phyloP scores from a whole-genome alignment of 1,140 invertebrate species.

The Zeugodacus cucurbitae region DNA sequence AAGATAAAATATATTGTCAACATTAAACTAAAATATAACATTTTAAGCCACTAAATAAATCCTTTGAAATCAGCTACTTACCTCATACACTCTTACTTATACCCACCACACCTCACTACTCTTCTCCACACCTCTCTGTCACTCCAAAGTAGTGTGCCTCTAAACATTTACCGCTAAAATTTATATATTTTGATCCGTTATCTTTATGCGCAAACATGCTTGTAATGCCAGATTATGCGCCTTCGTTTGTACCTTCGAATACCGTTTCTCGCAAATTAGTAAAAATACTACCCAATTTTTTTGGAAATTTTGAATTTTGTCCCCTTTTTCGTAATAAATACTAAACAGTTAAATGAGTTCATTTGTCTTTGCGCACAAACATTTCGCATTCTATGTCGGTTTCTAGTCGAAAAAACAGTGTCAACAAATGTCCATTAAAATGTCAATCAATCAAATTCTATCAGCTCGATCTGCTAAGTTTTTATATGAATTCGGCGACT shows the following conservation, averaged over 20 bases:
- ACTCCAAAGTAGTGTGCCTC: background rate
- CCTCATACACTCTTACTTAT: too few species aligned
- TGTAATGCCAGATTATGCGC: background rate
- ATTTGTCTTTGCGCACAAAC: background rate
- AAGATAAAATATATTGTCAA: background rate
- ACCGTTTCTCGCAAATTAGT: background rate
- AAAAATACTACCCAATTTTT: background rate
- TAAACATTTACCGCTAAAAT: background rate
- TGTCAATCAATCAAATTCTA: constrained; percentile 31
- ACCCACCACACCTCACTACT: too few species aligned
- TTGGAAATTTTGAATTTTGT: background rate
- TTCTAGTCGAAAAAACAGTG: background rate
- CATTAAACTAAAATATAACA: background rate
- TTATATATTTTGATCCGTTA: background rate
- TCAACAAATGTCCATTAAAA: background rate
- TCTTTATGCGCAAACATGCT: background rate
- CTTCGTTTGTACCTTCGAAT: background rate
- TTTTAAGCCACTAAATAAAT: too few species aligned
- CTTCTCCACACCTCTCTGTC: too few species aligned
- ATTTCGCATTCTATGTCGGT: background rate
- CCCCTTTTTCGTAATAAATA: background rate
- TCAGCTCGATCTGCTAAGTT: background rate
- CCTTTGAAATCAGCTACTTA: too few species aligned
- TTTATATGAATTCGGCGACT: background rate
- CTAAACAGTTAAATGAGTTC: constrained; percentile 14